A percentile compares a stretch with the other conserved stretches of the same genome.
phyloP scores from a whole-genome alignment of 2,888 invertebrate genomes.

The Philereme vetulata region DNA sequence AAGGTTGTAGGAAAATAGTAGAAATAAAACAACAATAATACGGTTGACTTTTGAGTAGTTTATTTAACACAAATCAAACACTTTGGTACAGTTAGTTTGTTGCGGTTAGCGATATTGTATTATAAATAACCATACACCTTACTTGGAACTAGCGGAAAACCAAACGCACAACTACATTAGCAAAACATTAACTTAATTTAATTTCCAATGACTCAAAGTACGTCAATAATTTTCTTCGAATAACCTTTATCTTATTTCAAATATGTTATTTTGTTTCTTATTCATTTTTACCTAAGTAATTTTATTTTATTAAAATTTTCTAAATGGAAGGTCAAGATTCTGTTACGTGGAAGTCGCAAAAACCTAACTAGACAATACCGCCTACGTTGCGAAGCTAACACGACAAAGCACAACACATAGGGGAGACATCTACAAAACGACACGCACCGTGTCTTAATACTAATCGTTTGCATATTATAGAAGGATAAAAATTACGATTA shows the following conservation, averaged over 20 bases:
- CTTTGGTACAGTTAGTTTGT: conserved; percentile 83
- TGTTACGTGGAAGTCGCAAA: conserved; percentile 78
- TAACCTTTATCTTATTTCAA: conserved; percentile 44
- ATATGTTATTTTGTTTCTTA: conserved; percentile 61
- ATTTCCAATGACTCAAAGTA: conserved; percentile 37
- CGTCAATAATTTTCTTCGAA: conserved; percentile 54
- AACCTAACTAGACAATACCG: conserved; percentile 73
- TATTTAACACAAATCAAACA: conserved; percentile 84
- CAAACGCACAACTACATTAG: conserved; percentile 65
- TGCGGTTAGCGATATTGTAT: conserved; percentile 70
- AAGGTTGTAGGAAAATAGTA: not conserved
- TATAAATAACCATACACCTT: conserved; percentile 56
- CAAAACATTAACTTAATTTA: conserved; percentile 54
- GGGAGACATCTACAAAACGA: conserved; percentile 76
- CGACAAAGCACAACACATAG: conserved; percentile 77
- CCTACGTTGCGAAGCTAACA: conserved; percentile 77
- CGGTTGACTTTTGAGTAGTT: conserved; percentile 81
- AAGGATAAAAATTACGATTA: conserved; percentile 76
- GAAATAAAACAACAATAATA: conserved; percentile 62
- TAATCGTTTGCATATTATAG: conserved; percentile 73
- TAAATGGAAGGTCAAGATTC: conserved; percentile 78
- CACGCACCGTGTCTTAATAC: conserved; percentile 70
- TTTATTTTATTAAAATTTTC: conserved; percentile 64
- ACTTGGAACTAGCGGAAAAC: conserved; percentile 65
- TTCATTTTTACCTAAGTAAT: conserved; percentile 63